Conservation (phyloP, 30 jellyfish, hydroid and myxozoan species). For the Cassiopea xamachana region DNA sequence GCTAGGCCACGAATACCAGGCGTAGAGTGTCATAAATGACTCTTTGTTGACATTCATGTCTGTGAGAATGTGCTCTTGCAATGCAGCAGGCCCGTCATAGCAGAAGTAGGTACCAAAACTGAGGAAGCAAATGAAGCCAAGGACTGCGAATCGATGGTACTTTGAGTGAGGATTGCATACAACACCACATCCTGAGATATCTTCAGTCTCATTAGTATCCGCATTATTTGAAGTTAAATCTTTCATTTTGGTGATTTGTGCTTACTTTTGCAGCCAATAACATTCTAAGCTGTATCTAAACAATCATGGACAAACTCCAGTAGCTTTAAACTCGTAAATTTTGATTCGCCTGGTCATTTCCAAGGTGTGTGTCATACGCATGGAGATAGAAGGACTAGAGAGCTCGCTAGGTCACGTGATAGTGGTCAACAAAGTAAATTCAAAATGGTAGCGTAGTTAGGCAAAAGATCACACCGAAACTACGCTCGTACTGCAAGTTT, state of each 20-base stretch:
- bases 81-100: slow-evolving; percentile 97
- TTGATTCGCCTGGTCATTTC: no score
- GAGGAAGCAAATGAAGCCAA: slow-evolving; percentile 86
- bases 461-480: no score
- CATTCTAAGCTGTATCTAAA: no score
- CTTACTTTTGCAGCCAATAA: no score
- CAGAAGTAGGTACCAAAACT: slow-evolving; percentile 96
- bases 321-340: no score
- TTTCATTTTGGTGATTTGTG: not conserved
- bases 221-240: not conserved
- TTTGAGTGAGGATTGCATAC: slow-evolving; percentile 81
- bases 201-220: not conserved
- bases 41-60: slow-evolving; percentile 74
- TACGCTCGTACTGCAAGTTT: no score
- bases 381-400: no score
- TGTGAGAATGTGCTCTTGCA: slow-evolving; percentile 65
- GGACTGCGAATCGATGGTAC: slow-evolving; percentile 74
- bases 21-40: slow-evolving; percentile 80
- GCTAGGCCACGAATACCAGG: slow-evolving; percentile 98
- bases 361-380: no score
- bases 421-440: no score
- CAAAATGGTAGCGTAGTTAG: no score
- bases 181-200: not conserved
- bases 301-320: no score
- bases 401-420: no score